Conservation (phyloP, 1,140 invertebrate species). For the Daktulosphaira vitifoliae region DNA sequence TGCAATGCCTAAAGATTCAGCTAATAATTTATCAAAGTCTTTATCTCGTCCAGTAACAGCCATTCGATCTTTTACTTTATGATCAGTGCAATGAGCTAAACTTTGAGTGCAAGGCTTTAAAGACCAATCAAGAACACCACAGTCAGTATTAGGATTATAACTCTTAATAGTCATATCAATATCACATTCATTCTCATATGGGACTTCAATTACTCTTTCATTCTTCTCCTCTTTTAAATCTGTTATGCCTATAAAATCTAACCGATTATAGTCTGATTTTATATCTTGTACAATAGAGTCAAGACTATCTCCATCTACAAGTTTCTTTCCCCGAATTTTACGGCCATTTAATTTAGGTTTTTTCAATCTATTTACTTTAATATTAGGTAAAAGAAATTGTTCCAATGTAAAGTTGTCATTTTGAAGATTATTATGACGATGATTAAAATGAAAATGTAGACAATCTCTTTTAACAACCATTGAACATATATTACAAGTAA, state of each 20-base stretch:
- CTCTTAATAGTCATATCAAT: neutral
- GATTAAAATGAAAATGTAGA: conserved; percentile 4
- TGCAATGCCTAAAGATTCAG: neutral
- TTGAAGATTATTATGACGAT: conserved; percentile 4
- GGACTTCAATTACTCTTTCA: neutral
- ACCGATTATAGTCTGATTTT: conserved; percentile 7
- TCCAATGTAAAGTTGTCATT: conserved; percentile 16
- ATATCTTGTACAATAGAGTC: conserved; percentile 1
- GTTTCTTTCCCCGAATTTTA: neutral
- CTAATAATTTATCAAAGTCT: conserved; percentile 1
- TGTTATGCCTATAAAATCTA: neutral
- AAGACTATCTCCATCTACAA: neutral
- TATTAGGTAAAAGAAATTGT: neutral
- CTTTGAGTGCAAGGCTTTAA: neutral
- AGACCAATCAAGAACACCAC: neutral
- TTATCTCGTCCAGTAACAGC: too few species aligned
- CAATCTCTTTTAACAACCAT: conserved; percentile 27
- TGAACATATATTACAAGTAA: conserved; percentile 19
- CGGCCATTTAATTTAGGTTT: neutral
- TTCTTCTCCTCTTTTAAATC: neutral
- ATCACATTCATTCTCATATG: neutral
- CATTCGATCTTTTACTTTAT: neutral
- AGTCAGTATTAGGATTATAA: neutral
- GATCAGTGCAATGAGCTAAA: neutral
- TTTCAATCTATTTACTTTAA: conserved; percentile 17